Conservation (phyloP, 2,113 vertebrate genomes). For the Marmota monax region DNA sequence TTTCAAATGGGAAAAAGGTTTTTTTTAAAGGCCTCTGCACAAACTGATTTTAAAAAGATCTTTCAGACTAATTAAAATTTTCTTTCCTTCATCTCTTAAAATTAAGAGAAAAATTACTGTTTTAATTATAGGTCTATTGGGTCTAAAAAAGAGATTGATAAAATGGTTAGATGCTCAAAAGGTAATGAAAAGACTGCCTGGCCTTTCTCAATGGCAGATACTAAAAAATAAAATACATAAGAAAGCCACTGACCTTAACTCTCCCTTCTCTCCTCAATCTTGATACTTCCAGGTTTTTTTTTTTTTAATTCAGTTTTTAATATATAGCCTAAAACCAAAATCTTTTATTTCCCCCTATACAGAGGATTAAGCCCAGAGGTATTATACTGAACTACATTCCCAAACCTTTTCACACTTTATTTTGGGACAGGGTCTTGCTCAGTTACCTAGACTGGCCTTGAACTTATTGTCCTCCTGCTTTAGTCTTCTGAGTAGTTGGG, state of each 20-base stretch:
- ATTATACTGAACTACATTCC: neutral
- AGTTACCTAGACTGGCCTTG: neutral
- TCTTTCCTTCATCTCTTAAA: slow-evolving; percentile 59
- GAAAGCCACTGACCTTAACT: neutral
- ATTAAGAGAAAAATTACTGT: slow-evolving; percentile 42
- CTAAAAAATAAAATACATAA: neutral
- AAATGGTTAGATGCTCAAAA: slow-evolving; percentile 10
- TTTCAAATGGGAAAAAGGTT: neutral
- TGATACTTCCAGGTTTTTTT: neutral
- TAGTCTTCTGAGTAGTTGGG: neutral
- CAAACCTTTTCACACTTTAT: neutral
- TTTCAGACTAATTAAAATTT: slow-evolving; percentile 32
- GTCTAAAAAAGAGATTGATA: neutral
- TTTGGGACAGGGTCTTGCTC: neutral
- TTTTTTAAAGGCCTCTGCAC: slow-evolving; percentile 26
- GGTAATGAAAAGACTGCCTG: neutral
- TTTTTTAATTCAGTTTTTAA: slow-evolving; percentile 23
- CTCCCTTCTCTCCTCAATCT: neutral
- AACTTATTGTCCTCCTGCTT: neutral
- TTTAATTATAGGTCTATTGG: neutral
- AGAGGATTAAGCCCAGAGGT: neutral
- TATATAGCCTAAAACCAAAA: slow-evolving; percentile 42
- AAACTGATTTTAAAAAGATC: slow-evolving; percentile 30
- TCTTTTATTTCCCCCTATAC: neutral
- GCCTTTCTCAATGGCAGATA: neutral